Evolutionary conservation across 23 tunicate species (phyloP).

Genomic region (Styela clava): DNA sequence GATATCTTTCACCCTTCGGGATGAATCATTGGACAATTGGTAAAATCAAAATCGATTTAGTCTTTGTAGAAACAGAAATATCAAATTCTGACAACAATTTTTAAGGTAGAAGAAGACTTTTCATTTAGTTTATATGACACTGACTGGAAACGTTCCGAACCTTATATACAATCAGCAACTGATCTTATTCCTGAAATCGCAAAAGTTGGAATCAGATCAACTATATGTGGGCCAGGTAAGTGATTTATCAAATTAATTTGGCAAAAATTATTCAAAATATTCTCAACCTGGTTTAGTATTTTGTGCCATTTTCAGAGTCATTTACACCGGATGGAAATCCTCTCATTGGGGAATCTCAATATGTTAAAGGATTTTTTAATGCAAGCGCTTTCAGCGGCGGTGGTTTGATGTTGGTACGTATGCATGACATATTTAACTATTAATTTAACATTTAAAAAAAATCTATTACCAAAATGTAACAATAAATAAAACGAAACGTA

Average conservation of each 20-base stretch:
- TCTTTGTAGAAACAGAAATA: no score
- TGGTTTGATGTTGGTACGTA: constrained; percentile 56
- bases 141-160: constrained; percentile 3
- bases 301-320: constrained; percentile 43
- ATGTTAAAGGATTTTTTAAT: constrained; percentile 55
- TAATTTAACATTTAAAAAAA: no score
- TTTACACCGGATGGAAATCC: constrained; percentile 68
- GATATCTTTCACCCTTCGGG: no score
- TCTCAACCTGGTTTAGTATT: no score
- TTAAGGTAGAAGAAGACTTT: background rate
- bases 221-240: background rate
- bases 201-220: constrained; percentile 55
- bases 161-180: constrained; percentile 6
- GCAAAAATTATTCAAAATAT: no score
- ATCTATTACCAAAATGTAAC: no score
- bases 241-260: no score
- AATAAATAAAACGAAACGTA: no score
- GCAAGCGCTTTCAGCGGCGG: constrained; percentile 84
- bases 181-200: background rate
- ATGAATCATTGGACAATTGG: no score
- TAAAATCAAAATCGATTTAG: no score
- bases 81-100: no score
- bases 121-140: background rate
- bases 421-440: no score
- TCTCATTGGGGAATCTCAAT: constrained; percentile 67